phyloP scores from a whole-genome alignment of 2,797 vertebrate genomes.

The Cercopithecus neglectus region DNA sequence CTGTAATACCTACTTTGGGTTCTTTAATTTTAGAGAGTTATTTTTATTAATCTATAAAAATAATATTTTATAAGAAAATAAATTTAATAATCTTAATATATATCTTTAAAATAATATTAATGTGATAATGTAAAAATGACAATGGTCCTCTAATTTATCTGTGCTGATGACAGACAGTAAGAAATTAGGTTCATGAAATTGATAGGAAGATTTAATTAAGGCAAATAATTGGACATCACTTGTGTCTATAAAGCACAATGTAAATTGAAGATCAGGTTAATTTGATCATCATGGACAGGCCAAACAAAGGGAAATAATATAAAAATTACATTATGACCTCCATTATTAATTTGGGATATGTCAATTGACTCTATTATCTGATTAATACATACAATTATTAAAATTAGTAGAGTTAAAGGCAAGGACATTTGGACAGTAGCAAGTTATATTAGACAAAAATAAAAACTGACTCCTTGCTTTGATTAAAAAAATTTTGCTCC shows the following conservation, averaged over 20 bases:
- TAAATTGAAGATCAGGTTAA: conserved; percentile 43
- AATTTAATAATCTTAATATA: not conserved
- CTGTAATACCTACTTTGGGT: not conserved
- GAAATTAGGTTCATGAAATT: not conserved
- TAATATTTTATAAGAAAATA: not conserved
- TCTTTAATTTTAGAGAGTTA: not conserved
- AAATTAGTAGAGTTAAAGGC: not conserved
- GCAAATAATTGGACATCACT: conserved; percentile 23
- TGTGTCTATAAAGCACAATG: conserved; percentile 45
- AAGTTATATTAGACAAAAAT: not conserved
- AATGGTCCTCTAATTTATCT: not conserved
- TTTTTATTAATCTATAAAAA: not conserved
- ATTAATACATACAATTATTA: conserved; percentile 5
- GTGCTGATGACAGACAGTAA: not conserved
- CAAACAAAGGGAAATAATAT: not conserved
- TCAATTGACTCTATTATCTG: conserved; percentile 3
- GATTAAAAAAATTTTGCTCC: not conserved
- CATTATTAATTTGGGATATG: not conserved
- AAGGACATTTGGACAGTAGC: not conserved
- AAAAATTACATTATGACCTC: not conserved
- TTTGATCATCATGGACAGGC: not conserved
- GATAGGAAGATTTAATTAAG: conserved; percentile 54
- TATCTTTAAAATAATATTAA: not conserved
- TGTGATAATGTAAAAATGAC: not conserved
- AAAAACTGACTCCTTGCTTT: not conserved